Conservation (phyloP, 1,140 invertebrate genomes). For the Oscheius sp. region DNA sequence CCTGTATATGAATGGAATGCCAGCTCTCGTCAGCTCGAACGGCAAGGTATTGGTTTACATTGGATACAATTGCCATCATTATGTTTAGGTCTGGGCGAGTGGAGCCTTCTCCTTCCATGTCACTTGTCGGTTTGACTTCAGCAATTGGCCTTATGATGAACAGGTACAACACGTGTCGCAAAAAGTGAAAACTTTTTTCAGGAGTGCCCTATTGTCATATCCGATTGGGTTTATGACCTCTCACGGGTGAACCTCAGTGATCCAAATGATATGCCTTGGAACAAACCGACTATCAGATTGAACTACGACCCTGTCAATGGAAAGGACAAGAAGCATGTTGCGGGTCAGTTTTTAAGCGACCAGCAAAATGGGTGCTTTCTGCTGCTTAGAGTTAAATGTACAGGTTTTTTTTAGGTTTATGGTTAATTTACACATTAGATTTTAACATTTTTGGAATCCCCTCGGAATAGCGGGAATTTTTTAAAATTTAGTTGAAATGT, state of each 20-base stretch:
- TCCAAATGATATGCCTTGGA: conserved; percentile 8
- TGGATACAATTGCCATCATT: background rate
- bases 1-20: conserved; percentile 56
- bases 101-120: conserved; percentile 57
- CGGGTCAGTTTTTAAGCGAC: conserved; percentile 40
- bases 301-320: conserved; percentile 51
- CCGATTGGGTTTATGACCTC: conserved; percentile 60
- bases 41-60: conserved; percentile 45
- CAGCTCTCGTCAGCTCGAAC: conserved; percentile 45
- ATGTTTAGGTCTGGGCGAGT: conserved; percentile 13
- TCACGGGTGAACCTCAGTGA: conserved; percentile 56
- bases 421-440: too few relatives aligned
- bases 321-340: conserved; percentile 50
- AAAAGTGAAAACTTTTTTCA: conserved; percentile 17
- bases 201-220: conserved; percentile 59
- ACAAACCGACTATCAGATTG: conserved; percentile 49
- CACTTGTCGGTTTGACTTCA: conserved; percentile 57
- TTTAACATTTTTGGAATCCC: too few relatives aligned
- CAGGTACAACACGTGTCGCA: conserved; percentile 38
- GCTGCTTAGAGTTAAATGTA: too few relatives aligned
- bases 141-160: conserved; percentile 51
- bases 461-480: too few relatives aligned
- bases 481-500: too few relatives aligned
- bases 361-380: too few relatives aligned
- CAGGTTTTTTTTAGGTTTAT: too few relatives aligned